Base-by-base conservation (phyloP, 2,113 vertebrate genomes). In the Mirounga angustirostris region DNA sequence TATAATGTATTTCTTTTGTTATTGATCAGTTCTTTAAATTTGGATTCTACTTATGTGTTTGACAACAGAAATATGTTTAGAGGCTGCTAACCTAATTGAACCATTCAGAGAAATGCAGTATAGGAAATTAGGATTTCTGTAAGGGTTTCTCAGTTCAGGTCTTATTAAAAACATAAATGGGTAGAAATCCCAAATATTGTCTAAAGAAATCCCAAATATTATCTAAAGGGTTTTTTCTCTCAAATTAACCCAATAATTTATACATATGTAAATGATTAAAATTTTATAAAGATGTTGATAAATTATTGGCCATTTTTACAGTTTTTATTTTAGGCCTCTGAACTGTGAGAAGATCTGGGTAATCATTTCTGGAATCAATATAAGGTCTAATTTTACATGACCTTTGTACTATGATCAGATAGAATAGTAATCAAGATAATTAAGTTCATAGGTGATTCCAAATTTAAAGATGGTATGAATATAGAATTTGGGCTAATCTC, bases 361-460 rank as follows among this genome's bases (percentile, higher is more conserved):
- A 61, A 69, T 69, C 63, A 26, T 94, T 92, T 91, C 67, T 76
- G 46, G 74, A 95, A 43, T 96, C 61, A 96, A 28, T 65, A 58
- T 88, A 76, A 92, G n/a, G 69, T 85, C 40, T 80, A 81, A 71
- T 94, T 94, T 79, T 95, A 63, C 69, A 36, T 90, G 83, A 81
- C 15, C 63, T 91, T 40, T 91, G 52, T 83, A 71, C 46, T 95
- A 94, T 89, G 30, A 80, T 69, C 59, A 90, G 33, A 58, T 63
- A 83, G 82, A 58, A 56, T 73, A 89, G 79, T 61, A 80, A 81
- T 54, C 36, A 83, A 54, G 54, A 78, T 89, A 87, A 95, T 91
- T 91, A 92, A 91, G 73, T 96, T 95, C 46, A 59, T 9, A 91
- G 78, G 63, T 65, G 33, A 89, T 91, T 95, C 65, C 50, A 82